Percentiles rank a stretch among this genome's conserved stretches.
Conservation (phyloP, 2,888 invertebrate genomes). For the Carpatolechia fugitivella region DNA sequence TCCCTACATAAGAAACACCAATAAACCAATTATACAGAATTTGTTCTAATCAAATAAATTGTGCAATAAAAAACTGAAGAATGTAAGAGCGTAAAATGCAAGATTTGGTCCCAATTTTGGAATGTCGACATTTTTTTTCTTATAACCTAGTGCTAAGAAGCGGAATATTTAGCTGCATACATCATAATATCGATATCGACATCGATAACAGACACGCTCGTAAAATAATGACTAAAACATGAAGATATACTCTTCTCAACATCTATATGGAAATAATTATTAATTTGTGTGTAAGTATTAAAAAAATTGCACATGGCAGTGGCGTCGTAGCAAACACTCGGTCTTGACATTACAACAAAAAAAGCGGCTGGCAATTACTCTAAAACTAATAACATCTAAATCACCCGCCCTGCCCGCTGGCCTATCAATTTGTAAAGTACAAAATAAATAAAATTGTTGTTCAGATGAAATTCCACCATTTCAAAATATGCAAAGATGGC, state of each 20-base stretch:
- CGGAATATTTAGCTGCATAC: conserved; percentile 50
- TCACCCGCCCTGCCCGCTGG: conserved; percentile 55
- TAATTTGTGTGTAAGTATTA: conserved; percentile 52
- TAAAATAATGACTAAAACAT: conserved; percentile 64
- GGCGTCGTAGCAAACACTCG: conserved; percentile 71
- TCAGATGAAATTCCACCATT: conserved; percentile 18
- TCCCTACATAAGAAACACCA: conserved; percentile 11
- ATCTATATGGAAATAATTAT: conserved; percentile 51
- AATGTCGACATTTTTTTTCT: conserved; percentile 62
- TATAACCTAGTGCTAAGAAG: conserved; percentile 45
- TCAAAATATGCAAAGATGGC: conserved; percentile 28
- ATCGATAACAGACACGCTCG: conserved; percentile 50
- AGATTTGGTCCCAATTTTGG: conserved; percentile 69
- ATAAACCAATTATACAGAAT: conserved; percentile 16
- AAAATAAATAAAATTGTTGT: conserved; percentile 14
- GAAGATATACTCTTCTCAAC: conserved; percentile 60
- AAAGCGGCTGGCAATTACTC: conserved; percentile 77
- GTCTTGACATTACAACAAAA: conserved; percentile 58
- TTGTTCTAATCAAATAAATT: conserved; percentile 17
- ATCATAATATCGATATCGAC: conserved; percentile 41
- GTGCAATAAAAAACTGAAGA: conserved; percentile 26
- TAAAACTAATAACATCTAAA: conserved; percentile 67
- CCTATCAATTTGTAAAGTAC: conserved; percentile 21
- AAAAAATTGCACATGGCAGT: conserved; percentile 77
- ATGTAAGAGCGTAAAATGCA: conserved; percentile 17